Percentiles rank a stretch among this genome's conserved stretches.
These are phyloP conservation scores for Fabriciana adippe DNA, from an alignment of 2,888 invertebrate genomes.

Conservation along the genomic window DNA sequence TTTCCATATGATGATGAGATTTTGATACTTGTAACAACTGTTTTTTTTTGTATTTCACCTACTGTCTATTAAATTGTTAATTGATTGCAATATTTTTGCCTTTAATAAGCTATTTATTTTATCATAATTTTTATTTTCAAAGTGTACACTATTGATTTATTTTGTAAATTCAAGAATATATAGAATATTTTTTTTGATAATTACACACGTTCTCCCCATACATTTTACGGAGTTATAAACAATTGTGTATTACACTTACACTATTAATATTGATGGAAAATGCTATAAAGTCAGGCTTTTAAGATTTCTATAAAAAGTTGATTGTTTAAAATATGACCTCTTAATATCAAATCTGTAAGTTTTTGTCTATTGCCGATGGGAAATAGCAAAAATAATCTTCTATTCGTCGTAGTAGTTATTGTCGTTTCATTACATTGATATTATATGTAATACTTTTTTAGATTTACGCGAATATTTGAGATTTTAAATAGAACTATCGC, in stretches of 20 bases:
- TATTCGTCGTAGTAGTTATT: not conserved
- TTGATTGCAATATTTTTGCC: too few species aligned
- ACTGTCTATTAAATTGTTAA: too few species aligned
- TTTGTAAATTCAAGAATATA: too few species aligned
- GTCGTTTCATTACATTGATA: not conserved
- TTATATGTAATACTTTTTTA: not conserved
- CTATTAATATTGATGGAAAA: conserved; percentile 9
- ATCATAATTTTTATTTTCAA: too few species aligned
- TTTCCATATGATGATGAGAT: too few species aligned
- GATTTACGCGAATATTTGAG: too few species aligned
- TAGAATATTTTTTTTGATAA: not conserved
- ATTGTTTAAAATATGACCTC: conserved; percentile 18
- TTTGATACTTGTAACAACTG: too few species aligned
- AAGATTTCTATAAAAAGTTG: conserved; percentile 23
- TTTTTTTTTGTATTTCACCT: too few species aligned
- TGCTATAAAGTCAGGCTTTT: conserved; percentile 17
- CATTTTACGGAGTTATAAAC: not conserved
- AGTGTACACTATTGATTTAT: too few species aligned
- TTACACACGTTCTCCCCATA: not conserved
- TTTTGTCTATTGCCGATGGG: conserved; percentile 14
- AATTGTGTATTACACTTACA: not conserved
- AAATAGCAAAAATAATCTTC: too few species aligned
- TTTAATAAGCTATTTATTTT: too few species aligned
- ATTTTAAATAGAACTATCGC: too few species aligned
- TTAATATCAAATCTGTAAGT: conserved; percentile 27